Conservation (phyloP, 1,140 invertebrate species). For the Pseudomyrmex cubaensis region DNA sequence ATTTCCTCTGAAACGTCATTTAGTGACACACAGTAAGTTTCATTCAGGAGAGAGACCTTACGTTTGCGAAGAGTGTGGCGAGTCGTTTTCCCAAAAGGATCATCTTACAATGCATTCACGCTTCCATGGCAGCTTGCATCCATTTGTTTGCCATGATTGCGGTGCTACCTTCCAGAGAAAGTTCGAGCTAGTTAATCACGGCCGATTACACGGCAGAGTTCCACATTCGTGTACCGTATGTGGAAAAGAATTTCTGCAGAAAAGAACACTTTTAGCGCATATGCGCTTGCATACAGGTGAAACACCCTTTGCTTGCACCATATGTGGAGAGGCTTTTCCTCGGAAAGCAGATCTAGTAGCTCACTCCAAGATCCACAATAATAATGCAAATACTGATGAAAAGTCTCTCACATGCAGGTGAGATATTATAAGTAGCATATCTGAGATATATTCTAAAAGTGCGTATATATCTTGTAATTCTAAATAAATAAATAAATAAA, state of each 20-base stretch:
- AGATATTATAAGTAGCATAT: slow-evolving; percentile 5
- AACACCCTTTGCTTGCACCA: slow-evolving; percentile 88
- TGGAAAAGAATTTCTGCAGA: slow-evolving; percentile 93
- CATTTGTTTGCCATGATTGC: slow-evolving; percentile 93
- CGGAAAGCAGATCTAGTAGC: slow-evolving; percentile 89
- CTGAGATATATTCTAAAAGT: background rate
- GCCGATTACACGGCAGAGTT: slow-evolving; percentile 91
- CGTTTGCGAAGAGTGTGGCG: slow-evolving; percentile 94
- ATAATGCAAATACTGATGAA: slow-evolving; percentile 80
- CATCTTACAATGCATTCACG: slow-evolving; percentile 92
- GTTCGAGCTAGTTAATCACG: slow-evolving; percentile 94
- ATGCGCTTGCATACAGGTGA: slow-evolving; percentile 89
- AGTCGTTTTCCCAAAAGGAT: slow-evolving; percentile 94
- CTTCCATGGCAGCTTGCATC: slow-evolving; percentile 93
- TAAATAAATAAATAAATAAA: too few species aligned
- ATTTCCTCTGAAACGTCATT: slow-evolving; percentile 92
- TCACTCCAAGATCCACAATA: slow-evolving; percentile 89
- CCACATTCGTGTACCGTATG: slow-evolving; percentile 93
- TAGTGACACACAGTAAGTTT: slow-evolving; percentile 94
- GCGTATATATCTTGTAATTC: too few species aligned
- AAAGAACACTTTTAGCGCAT: slow-evolving; percentile 91
- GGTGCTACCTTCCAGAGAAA: slow-evolving; percentile 93
- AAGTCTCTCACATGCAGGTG: slow-evolving; percentile 84
- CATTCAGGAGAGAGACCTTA: slow-evolving; percentile 95
- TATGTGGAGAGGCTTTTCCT: slow-evolving; percentile 91